A percentile compares a stretch with the other conserved stretches of the same genome.
Conservation (phyloP, 2,797 vertebrate species). For the Sebastes nivosus region DNA sequence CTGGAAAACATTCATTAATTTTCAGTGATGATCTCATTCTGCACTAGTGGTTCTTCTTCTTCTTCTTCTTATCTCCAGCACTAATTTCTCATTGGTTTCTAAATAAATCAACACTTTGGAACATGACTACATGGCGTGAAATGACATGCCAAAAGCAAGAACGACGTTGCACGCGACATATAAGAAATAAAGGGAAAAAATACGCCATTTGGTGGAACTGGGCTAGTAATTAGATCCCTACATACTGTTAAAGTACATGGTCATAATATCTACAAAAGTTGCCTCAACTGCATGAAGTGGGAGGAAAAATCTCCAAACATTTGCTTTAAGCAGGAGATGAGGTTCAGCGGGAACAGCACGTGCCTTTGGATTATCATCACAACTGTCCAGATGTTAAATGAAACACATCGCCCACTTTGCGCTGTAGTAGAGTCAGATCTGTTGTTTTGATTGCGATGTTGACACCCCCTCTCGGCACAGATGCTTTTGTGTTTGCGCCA, state of each 20-base stretch:
- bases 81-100: background rate
- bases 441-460: slow-evolving; percentile 50
- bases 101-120: background rate
- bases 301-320: background rate
- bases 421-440: slow-evolving; percentile 49
- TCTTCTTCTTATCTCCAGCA: background rate
- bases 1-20: background rate
- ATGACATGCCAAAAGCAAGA: too few relatives aligned
- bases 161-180: too few relatives aligned
- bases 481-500: slow-evolving; percentile 58
- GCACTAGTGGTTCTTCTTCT: background rate
- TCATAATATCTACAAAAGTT: background rate
- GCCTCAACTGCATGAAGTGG: background rate
- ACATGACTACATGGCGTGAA: too few relatives aligned
- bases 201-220: too few relatives aligned
- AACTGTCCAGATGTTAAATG: slow-evolving; percentile 13
- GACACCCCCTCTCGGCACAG: slow-evolving; percentile 48
- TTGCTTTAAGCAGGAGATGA: background rate
- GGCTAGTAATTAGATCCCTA: background rate
- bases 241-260: background rate
- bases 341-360: background rate
- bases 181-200: too few relatives aligned
- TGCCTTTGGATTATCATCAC: background rate
- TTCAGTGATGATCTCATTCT: background rate
- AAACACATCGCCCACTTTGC: slow-evolving; percentile 18